phyloP scores from a whole-genome alignment of 2,888 invertebrate species.

The Tenthredo livida region DNA sequence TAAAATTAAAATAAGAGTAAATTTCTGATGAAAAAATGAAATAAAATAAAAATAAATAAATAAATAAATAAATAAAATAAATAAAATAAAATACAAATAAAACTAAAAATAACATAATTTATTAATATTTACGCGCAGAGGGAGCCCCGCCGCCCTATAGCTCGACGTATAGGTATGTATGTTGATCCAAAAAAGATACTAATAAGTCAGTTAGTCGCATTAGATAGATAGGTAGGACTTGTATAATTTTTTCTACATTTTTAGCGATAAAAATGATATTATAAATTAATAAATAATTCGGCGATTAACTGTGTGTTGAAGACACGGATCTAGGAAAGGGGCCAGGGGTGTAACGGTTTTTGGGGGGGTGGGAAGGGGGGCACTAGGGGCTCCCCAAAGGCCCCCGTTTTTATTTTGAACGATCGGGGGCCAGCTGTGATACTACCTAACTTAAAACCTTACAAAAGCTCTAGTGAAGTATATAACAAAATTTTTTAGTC shows the following conservation, averaged over 20 bases:
- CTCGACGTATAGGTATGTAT: constrained; percentile 52
- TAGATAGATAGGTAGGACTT: constrained; percentile 64
- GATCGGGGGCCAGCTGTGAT: constrained; percentile 77
- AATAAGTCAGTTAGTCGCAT: constrained; percentile 54
- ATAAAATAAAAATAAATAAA: constrained; percentile 59
- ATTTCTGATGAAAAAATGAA: constrained; percentile 62
- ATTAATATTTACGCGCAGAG: constrained; percentile 68
- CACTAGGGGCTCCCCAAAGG: constrained; percentile 67
- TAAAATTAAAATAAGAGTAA: constrained; percentile 47
- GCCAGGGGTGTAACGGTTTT: constrained; percentile 60
- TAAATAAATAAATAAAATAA: constrained; percentile 58
- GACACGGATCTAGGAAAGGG: constrained; percentile 60
- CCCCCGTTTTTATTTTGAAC: constrained; percentile 68
- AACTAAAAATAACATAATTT: constrained; percentile 48
- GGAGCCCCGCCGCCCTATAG: constrained; percentile 61
- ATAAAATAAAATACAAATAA: constrained; percentile 58
- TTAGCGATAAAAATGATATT: constrained; percentile 60
- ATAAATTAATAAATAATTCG: constrained; percentile 42
- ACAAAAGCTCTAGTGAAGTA: constrained; percentile 61
- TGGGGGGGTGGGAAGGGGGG: constrained; percentile 60
- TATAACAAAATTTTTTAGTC: constrained; percentile 60
- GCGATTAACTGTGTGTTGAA: constrained; percentile 51
- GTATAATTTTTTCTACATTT: constrained; percentile 75
- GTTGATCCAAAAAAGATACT: constrained; percentile 52
- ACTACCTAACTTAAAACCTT: constrained; percentile 66